Percentiles rank a stretch among this genome's conserved stretches.
These are phyloP conservation scores for Smutsia temminckii DNA, from an alignment of 2,797 vertebrate genomes.

Conservation along the genomic window DNA sequence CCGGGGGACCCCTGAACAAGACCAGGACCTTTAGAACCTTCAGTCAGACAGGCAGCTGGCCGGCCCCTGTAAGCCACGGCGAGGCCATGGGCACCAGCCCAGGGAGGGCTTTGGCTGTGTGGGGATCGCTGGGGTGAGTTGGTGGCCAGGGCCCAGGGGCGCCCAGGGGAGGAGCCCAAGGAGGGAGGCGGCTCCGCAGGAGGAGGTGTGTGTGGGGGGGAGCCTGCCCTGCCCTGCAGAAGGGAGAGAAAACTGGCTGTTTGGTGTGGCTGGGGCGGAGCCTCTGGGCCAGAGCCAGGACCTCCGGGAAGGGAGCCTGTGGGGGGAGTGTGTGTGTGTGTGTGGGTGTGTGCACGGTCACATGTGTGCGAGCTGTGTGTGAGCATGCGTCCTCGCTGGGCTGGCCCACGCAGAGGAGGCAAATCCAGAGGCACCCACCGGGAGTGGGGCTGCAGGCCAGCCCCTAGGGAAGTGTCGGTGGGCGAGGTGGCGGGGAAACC, in stretches of 20 bases:
- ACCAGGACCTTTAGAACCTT: not conserved
- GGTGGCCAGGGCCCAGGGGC: accelerated
- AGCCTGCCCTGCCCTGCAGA: not conserved
- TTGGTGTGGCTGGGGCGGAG: not conserved
- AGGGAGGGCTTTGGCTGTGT: not conserved
- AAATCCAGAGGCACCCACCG: not conserved
- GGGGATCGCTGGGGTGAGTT: accelerated
- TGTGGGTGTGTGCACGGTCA: accelerated
- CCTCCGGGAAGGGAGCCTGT: not conserved
- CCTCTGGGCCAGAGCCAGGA: not conserved
- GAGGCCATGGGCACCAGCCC: not conserved
- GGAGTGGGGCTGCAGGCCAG: not conserved
- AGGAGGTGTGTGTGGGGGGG: not conserved
- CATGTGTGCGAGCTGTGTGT: not conserved
- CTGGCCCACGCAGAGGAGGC: not conserved
- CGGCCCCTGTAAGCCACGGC: not conserved
- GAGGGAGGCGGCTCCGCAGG: accelerated
- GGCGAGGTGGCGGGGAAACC: not conserved
- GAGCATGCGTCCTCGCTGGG: not conserved
- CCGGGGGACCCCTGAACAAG: not conserved
- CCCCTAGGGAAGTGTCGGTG: too few species aligned
- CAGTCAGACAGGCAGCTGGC: not conserved
- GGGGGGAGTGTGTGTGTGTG: not conserved
- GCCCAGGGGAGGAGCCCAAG: not conserved
- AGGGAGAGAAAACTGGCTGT: accelerated